Evolutionary conservation across 2,113 vertebrate genomes (phyloP).

Genomic region (Pagrus major): DNA sequence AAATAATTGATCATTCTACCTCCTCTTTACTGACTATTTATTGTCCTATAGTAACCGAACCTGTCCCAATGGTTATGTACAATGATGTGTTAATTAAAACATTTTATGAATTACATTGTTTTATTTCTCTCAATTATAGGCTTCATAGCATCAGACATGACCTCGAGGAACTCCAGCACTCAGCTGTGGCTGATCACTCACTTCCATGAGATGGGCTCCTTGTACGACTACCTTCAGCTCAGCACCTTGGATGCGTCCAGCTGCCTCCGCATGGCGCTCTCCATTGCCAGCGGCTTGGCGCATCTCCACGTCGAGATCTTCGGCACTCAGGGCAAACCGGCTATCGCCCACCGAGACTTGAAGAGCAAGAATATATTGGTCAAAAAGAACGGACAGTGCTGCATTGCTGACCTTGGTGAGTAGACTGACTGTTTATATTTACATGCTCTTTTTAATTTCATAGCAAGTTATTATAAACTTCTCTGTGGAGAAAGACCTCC

Average conservation of each 20-base stretch:
- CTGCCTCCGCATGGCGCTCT: constrained; percentile 95
- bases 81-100: neutral
- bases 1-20: neutral
- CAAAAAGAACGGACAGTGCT: constrained; percentile 97
- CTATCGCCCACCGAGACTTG: constrained; percentile 95
- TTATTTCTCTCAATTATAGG: constrained; percentile 72
- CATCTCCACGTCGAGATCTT: constrained; percentile 99
- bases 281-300: constrained; percentile 93
- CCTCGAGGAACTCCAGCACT: constrained; percentile 97
- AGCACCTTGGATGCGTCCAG: constrained; percentile 92
- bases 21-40: neutral
- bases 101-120: neutral
- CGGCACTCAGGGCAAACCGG: constrained; percentile 98
- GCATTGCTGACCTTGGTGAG: constrained; percentile 97
- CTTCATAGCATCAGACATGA: constrained; percentile 99
- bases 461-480: neutral
- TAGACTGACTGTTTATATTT: neutral
- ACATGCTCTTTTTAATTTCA: neutral
- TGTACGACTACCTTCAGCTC: constrained; percentile 97
- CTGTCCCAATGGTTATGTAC: neutral
- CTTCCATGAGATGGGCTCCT: constrained; percentile 97
- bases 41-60: neutral
- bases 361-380: constrained; percentile 99
- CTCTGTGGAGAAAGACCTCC: neutral
- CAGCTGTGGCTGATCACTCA: constrained; percentile 99